Evolutionary conservation across 1,140 invertebrate genomes (phyloP), one percentile per base, ranked within the genome.

Genomic region (Notospermus geniculatus): DNA sequence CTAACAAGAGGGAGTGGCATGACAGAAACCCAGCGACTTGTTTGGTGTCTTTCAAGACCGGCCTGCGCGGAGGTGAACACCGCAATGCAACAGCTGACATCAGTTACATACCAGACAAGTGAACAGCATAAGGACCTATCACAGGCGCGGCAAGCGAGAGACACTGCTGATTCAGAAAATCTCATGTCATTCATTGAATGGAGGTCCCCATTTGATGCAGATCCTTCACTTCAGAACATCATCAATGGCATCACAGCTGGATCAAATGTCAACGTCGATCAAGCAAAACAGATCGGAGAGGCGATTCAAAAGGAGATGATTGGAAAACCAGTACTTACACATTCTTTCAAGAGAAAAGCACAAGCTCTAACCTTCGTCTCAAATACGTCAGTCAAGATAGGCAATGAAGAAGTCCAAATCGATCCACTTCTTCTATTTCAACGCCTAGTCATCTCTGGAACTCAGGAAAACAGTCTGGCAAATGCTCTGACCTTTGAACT

Each of bases 31-130:
- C 69, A 71, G 43, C 11, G 65, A 25, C 13, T 52, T 19, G 17
- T 41, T n/a, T 71, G 62, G 66, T 13, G 70, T 9, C 39, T 72
- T 22, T 70, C 66, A 17, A 65, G 61, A 45, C 68, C 64, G 23
- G 55, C 60, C 28, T 68, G 65, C 45, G n/a, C 70, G 19, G 58
- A 66, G 5, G 53, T 68, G 2, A 66, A 63, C 45, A 23, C 50
- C 43, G 66, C 70, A 27, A 70, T 70, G 64, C 62, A 71, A 53
- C 28, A 60, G 15, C 41, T 66, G 2, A 60, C 63, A 23, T 55
- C 28, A 15, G 61, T 68, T 27, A 43, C 19, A 9, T 69, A 57
- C 55, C 7, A 28, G 7, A 68, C 65, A 39, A 69, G 65, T 67
- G 65, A 69, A 25, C 67, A 71, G 50, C 69, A 69, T 43, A 63